Evolutionary conservation across 2,888 invertebrate genomes (phyloP).

Genomic region (Acanthopleura granulata): DNA sequence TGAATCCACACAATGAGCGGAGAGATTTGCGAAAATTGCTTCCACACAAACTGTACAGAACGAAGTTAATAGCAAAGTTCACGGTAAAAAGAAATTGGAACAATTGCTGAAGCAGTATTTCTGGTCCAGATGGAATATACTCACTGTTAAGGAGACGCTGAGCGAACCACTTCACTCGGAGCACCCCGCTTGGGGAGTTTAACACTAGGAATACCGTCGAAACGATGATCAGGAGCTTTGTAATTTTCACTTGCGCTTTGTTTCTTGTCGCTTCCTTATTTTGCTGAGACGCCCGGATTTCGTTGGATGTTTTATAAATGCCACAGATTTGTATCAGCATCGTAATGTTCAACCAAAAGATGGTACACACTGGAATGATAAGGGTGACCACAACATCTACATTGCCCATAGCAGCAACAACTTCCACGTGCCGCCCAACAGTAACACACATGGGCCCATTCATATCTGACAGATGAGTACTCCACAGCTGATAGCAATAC

Average conservation of each 20-base stretch:
- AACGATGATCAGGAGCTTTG: conserved; percentile 13
- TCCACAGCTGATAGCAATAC: conserved; percentile 15
- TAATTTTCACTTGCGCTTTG: conserved; percentile 17
- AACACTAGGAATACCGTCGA: conserved; percentile 7
- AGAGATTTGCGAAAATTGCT: conserved; percentile 18
- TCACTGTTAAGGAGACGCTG: neutral
- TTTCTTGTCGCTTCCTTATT: neutral
- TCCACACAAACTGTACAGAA: conserved; percentile 17
- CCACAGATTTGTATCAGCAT: conserved; percentile 12
- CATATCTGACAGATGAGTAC: neutral
- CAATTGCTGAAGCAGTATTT: conserved; percentile 11
- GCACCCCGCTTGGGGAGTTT: conserved; percentile 15
- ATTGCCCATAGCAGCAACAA: conserved; percentile 16
- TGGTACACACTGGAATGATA: neutral
- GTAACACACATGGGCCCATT: neutral
- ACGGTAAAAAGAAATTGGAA: conserved; percentile 14
- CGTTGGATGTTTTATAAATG: conserved; percentile 1
- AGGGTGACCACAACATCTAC: conserved; percentile 11
- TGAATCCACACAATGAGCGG: conserved; percentile 3
- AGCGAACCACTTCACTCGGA: conserved; percentile 12
- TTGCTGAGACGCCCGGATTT: neutral
- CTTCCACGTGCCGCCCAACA: neutral
- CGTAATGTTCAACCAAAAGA: conserved; percentile 19
- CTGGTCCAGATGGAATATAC: neutral
- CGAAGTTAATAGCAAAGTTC: conserved; percentile 19